Evolutionary conservation across 2,797 vertebrate species (phyloP).

Genomic region (Gallinago stenura): DNA sequence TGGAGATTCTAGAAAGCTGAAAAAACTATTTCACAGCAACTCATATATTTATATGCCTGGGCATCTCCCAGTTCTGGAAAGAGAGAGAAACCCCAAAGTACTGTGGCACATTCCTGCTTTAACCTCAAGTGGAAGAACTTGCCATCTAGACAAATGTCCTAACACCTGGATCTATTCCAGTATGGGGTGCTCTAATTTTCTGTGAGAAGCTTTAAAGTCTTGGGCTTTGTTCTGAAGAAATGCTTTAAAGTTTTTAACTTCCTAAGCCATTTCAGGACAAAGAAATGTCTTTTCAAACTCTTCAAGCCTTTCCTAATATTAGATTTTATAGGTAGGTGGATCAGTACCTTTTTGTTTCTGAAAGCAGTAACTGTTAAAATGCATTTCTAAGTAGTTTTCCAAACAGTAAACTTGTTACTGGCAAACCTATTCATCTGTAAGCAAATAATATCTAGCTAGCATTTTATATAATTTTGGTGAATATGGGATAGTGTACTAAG

Average conservation of each 20-base stretch:
- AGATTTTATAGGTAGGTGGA: slow-evolving; percentile 11
- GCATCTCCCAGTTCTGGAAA: not conserved
- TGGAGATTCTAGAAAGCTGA: not conserved
- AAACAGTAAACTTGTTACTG: not conserved
- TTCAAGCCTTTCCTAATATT: not conserved
- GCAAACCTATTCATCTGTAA: not conserved
- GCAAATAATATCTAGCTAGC: not conserved
- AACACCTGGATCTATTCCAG: not conserved
- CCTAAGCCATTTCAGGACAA: not conserved
- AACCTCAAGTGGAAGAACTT: not conserved
- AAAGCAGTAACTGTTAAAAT: not conserved
- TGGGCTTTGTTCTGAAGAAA: not conserved
- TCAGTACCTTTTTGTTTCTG: not conserved
- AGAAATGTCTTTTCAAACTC: not conserved
- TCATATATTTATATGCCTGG: not conserved
- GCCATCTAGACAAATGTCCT: not conserved
- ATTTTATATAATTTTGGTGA: not conserved
- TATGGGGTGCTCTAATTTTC: not conserved
- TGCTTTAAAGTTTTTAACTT: not conserved
- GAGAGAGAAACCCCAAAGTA: not conserved
- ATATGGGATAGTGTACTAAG: not conserved
- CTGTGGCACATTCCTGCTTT: not conserved
- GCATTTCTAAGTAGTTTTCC: not conserved
- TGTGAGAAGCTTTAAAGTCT: not conserved
- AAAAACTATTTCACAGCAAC: not conserved